These are phyloP conservation scores for Papilio gigon DNA, from an alignment of 2,888 invertebrate genomes.

Conservation along the genomic window DNA sequence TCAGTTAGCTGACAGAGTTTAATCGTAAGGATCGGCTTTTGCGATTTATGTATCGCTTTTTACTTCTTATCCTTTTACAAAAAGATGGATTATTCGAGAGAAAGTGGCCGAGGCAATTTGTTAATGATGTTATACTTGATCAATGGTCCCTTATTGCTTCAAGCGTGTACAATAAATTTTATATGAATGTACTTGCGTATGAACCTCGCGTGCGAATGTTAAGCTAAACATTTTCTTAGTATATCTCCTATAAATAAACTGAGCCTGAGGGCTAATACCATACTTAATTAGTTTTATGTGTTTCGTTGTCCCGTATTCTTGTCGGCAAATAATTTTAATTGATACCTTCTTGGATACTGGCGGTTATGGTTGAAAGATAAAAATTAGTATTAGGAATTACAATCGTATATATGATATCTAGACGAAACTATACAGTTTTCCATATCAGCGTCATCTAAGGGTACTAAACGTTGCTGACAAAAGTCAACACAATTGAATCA, in stretches of 20 bases:
- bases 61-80: constrained; percentile 8
- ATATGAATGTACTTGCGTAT: neutral
- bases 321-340: neutral
- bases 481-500: no score
- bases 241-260: neutral
- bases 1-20: constrained; percentile 41
- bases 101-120: constrained; percentile 34
- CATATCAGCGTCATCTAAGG: no score
- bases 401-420: no score
- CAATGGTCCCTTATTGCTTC: constrained; percentile 7
- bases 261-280: neutral
- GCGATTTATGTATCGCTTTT: constrained; percentile 21
- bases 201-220: neutral
- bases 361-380: no score
- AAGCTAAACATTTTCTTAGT: constrained; percentile 5
- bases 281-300: neutral
- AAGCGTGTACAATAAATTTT: constrained; percentile 15
- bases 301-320: neutral
- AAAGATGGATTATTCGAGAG: constrained; percentile 16
- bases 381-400: no score
- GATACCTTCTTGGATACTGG: neutral
- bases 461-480: no score
- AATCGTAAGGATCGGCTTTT: constrained; percentile 30
- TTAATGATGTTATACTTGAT: constrained; percentile 24
- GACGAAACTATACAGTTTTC: no score